Evolutionary conservation across 2,888 invertebrate species (phyloP), one percentile per base, ranked within the genome.

Genomic region (Lamellibrachia columna): DNA sequence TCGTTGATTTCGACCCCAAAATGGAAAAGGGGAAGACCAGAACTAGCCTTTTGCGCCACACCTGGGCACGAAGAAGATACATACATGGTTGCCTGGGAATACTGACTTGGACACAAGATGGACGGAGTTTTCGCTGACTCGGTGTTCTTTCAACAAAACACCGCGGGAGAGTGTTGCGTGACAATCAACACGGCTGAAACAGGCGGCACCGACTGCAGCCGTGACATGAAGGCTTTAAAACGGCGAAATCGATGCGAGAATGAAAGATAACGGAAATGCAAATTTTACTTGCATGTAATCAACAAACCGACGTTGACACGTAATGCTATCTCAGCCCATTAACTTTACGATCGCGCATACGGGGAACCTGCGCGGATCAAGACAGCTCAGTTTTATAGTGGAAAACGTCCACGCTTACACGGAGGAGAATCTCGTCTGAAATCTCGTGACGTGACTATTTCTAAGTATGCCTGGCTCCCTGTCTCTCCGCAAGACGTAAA

Each of bases 321-420:
- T 75, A 75, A 22, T 75, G 75, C 75, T 75, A 75, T 75, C n/a
- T 75, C 75, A 75, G 75, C 75, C 75, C 75, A 75, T 75, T 75
- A 75, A 75, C 15, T 75, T 75, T 75, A 75, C 75, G 22, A 75
- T 22, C 6, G 75, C 22, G 22, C 22, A 75, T 40, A 40, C 40
- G 40, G 40, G 40, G 40, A 0, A 40, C 40, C 75, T 75, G 75
- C 75, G 75, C n/a, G 75, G 75, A 15, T 75, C 22, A 75, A 75
- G 75, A 22, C 75, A 75, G 75, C 22, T 75, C 22, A 75, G 22
- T 75, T 75, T 75, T 75, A 75, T 75, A 22, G 75, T n/a, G 22
- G 75, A 75, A 75, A 75, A 75, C 75, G 11, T 75, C 75, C 75
- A 75, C 22, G 75, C 75, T 22, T 6, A 75, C 22, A 22, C 75